Base-by-base conservation (phyloP, 2,888 invertebrate genomes). In the Eupelmus urozonus region DNA sequence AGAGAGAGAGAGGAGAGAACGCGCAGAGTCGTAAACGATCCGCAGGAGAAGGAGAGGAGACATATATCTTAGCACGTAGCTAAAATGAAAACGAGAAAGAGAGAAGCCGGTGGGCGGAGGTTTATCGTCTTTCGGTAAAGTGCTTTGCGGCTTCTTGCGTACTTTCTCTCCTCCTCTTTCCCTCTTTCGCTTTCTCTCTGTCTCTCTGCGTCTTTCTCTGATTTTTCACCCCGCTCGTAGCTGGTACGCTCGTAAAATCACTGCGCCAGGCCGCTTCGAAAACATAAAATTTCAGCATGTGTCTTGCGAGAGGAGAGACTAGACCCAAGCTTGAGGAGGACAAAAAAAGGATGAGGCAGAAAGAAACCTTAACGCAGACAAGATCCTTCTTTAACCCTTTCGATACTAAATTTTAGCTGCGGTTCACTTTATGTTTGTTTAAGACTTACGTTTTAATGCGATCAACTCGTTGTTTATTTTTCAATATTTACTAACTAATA, bases 191-290 rank as follows among this genome's bases (percentile, higher is more conserved):
- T 65, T 25, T 63, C 45, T 42, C 45, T 60, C 57, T 66, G 20
- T 63, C 57, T 45, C 59, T 60, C 45, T 51, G 51, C 65, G 60
- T 59, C 25, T 65, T 29, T 60, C 73, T 59, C 63, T 69, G 34
- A 29, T 65, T 73, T 70, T 74, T 69, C 71, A 70, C 62, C 76
- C 67, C 53, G 51, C 34, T 74, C 79, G 45, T 49, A 34, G 72
- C 66, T 69, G 78, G 82, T 82, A 83, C 86, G 84, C 85, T 75
- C 84, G 77, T 86, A 86, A 87, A 86, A 85, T 86, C 85, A 84
- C 73, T 77, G 82, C 80, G 82, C n/a, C n/a, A n/a, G n/a, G 81
- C 82, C 84, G 83, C 82, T 84, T 84, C 81, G 80, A 83, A 76
- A 72, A 62, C 72, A 79, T 79, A 76, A 79, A 79, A 76, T 18